Evolutionary conservation across 2,888 invertebrate species (phyloP).

Genomic region (Eristalinus aeneus): DNA sequence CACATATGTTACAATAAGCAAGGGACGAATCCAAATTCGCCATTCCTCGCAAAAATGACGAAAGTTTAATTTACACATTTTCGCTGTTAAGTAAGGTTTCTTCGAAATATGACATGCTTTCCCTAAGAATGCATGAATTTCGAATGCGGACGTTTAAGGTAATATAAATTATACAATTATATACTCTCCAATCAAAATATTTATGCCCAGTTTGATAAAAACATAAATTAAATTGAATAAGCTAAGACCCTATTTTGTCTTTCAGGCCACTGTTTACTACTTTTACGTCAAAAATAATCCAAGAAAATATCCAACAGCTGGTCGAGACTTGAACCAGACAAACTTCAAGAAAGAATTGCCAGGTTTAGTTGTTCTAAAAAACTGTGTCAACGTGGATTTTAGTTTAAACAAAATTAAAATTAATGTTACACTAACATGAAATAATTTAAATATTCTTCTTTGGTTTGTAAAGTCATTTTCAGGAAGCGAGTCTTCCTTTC

Average conservation of each 20-base stretch:
- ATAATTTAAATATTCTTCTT: no score
- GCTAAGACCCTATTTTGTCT: slow-evolving; percentile 45
- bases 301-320: slow-evolving; percentile 52
- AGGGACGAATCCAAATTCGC: slow-evolving; percentile 95
- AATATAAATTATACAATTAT: neutral
- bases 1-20: slow-evolving; percentile 89
- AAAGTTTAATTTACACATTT: slow-evolving; percentile 76
- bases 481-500: no score
- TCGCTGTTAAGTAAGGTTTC: slow-evolving; percentile 23
- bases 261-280: slow-evolving; percentile 60
- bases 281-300: slow-evolving; percentile 41
- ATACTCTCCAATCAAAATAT: neutral
- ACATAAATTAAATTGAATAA: slow-evolving; percentile 25
- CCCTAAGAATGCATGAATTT: slow-evolving; percentile 4
- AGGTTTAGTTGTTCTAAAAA: neutral
- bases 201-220: slow-evolving; percentile 18
- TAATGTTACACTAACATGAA: no score
- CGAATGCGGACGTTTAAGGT: neutral
- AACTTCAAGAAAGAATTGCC: neutral
- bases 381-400: no score
- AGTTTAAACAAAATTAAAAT: no score
- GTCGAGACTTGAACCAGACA: slow-evolving; percentile 42
- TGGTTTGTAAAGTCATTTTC: no score
- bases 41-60: slow-evolving; percentile 82
- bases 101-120: slow-evolving; percentile 56